A percentile compares a stretch with the other conserved stretches of the same genome.
phyloP scores from a whole-genome alignment of 2,888 invertebrate species.

The Incurvaria masculella region DNA sequence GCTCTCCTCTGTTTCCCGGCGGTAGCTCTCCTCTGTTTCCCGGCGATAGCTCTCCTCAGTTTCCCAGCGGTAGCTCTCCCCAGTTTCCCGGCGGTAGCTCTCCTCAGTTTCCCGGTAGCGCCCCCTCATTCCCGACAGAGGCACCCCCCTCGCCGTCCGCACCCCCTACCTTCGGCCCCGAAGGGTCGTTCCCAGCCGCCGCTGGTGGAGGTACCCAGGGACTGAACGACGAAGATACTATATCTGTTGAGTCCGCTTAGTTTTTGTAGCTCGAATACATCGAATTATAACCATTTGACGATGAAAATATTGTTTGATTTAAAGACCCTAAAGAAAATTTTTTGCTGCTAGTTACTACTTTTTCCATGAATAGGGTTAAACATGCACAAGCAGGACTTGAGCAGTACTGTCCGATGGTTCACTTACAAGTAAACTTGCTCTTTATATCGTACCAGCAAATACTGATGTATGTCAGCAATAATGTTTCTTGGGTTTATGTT shows the following conservation, averaged over 20 bases:
- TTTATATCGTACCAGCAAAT: too few species aligned
- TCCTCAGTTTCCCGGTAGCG: background rate
- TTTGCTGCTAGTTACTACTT: too few species aligned
- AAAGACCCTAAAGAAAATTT: too few species aligned
- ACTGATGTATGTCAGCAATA: too few species aligned
- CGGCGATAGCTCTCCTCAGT: background rate
- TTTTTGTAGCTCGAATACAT: too few species aligned
- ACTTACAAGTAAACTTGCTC: too few species aligned
- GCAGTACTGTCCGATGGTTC: too few species aligned
- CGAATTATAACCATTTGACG: too few species aligned
- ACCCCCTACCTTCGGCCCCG: constrained; percentile 22
- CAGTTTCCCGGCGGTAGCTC: constrained; percentile 18
- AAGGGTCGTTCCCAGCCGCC: constrained; percentile 28
- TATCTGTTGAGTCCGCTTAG: constrained; percentile 46
- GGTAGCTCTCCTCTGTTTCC: background rate
- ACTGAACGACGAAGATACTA: constrained; percentile 41
- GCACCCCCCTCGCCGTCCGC: constrained; percentile 2
- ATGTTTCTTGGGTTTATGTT: too few species aligned
- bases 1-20: background rate
- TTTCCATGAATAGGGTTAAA: too few species aligned
- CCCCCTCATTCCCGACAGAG: constrained; percentile 19
- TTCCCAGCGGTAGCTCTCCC: constrained; percentile 12
- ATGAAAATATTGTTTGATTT: too few species aligned
- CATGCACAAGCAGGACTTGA: too few species aligned
- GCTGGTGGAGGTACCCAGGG: constrained; percentile 27